Percentiles rank a stretch among this genome's conserved stretches.
phyloP scores from a whole-genome alignment of 2,888 invertebrate genomes.

The Brachypterus glaber region DNA sequence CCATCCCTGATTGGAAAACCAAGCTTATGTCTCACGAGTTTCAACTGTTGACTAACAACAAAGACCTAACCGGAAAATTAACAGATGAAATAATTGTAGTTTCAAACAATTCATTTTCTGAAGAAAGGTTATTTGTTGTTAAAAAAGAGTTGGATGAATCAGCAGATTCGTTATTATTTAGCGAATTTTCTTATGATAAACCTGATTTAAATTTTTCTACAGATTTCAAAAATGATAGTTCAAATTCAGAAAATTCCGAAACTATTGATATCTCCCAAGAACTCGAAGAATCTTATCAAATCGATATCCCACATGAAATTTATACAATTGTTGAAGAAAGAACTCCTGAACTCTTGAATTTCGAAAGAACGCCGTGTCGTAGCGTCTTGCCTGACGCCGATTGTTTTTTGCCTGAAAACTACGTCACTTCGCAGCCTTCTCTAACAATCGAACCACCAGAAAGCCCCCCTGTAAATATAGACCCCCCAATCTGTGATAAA shows the following conservation, averaged over 20 bases:
- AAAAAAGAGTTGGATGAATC: conserved; percentile 2
- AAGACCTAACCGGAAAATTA: conserved; percentile 17
- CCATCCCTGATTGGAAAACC: conserved; percentile 33
- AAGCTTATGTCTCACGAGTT: conserved; percentile 30
- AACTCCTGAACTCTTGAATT: no score
- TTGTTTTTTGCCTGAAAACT: no score
- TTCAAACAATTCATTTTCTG: neutral
- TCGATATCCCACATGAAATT: conserved; percentile 20
- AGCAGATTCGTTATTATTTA: conserved; percentile 9
- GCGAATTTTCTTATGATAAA: conserved; percentile 8
- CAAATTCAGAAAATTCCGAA: conserved; percentile 8
- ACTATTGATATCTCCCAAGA: conserved; percentile 17
- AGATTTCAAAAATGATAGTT: neutral
- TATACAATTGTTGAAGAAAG: conserved; percentile 12
- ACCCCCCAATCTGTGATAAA: no score
- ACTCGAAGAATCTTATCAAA: conserved; percentile 14
- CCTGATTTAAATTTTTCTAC: conserved; percentile 5
- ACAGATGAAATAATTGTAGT: conserved; percentile 17
- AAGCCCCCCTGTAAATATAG: no score
- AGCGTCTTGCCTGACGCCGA: no score
- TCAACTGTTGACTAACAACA: conserved; percentile 17
- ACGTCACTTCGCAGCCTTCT: no score
- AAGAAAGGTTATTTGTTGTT: no score
- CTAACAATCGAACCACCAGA: no score
- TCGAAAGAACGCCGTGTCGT: no score